Conservation (phyloP, 2,113 vertebrate genomes). For the Oplegnathus fasciatus region DNA sequence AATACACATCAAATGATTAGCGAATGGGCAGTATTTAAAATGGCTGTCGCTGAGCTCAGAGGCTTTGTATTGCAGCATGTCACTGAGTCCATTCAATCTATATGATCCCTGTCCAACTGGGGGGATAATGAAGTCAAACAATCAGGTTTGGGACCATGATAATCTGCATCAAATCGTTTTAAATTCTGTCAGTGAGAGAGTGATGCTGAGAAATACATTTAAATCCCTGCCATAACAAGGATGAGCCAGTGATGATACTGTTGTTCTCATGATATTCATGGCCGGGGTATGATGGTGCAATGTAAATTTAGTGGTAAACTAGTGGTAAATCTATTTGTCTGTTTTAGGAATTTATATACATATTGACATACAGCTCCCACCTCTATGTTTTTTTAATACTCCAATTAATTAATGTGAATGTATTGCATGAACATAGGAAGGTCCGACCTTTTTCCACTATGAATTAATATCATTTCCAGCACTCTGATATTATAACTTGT, state of each 20-base stretch:
- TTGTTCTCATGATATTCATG: not conserved
- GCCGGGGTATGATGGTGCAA: not conserved
- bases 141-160: not conserved
- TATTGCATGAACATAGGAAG: not conserved
- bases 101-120: not conserved
- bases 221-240: conserved; percentile 5
- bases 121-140: not conserved
- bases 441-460: not conserved
- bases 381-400: not conserved
- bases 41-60: not conserved
- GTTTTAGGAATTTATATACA: not conserved
- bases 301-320: not conserved
- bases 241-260: not conserved
- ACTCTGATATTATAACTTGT: not conserved
- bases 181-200: not conserved
- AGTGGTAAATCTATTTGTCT: not conserved
- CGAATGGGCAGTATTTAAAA: conserved; percentile 32
- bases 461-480: not conserved
- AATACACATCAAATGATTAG: not conserved
- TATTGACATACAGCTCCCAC: not conserved
- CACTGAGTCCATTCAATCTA: conserved; percentile 5
- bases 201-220: not conserved
- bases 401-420: not conserved
- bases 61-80: conserved; percentile 1
- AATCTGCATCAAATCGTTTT: not conserved